These are phyloP conservation scores for Andricus grossulariae DNA, from an alignment of 1,140 invertebrate species.

Conservation along the genomic window DNA sequence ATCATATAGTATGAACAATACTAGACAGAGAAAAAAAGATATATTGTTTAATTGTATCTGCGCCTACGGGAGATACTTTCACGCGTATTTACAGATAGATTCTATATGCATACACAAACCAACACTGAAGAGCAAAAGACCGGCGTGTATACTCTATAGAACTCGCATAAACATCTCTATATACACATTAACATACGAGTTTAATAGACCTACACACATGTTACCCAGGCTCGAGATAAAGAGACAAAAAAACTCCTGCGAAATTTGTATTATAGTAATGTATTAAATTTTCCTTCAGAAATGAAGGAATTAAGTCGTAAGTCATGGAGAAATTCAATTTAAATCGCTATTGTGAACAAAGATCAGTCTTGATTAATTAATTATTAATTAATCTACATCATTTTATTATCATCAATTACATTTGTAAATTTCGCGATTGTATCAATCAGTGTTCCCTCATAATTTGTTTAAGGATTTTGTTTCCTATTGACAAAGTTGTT, in stretches of 20 bases:
- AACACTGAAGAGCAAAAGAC: slow-evolving; percentile 23
- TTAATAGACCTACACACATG: background rate
- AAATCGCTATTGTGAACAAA: no score
- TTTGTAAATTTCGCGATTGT: no score
- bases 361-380: no score
- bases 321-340: no score
- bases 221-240: background rate
- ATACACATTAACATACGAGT: slow-evolving; percentile 1
- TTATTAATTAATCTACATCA: no score
- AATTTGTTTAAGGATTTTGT: no score
- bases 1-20: slow-evolving; percentile 59
- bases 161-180: slow-evolving; percentile 22
- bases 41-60: slow-evolving; percentile 39
- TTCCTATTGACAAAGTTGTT: no score
- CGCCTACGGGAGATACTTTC: slow-evolving; percentile 29
- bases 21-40: slow-evolving; percentile 54
- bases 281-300: no score
- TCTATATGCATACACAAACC: slow-evolving; percentile 32
- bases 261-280: no score
- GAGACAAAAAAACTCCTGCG: background rate
- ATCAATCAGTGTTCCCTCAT: no score
- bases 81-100: slow-evolving; percentile 31
- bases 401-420: no score
- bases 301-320: no score
- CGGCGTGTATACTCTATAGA: slow-evolving; percentile 36